Evolutionary conservation across 2,888 invertebrate genomes (phyloP).

Genomic region (Crocallis elinguaria): DNA sequence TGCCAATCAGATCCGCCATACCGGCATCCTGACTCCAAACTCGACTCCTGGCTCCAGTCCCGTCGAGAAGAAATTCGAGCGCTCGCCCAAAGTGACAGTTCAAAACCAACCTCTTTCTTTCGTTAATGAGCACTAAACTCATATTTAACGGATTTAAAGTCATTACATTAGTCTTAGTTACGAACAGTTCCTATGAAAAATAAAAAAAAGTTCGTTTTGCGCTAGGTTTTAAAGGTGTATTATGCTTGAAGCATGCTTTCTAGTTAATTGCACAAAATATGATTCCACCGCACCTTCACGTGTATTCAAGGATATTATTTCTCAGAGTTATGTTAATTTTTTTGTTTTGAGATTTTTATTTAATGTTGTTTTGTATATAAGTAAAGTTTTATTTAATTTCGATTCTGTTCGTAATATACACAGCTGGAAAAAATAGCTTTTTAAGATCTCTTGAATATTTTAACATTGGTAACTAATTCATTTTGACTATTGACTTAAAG

Average conservation of each 20-base stretch:
- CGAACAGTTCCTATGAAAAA: constrained; percentile 68
- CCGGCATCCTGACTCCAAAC: constrained; percentile 17
- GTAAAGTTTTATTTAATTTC: constrained; percentile 22
- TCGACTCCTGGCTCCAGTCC: constrained; percentile 33
- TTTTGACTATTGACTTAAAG: background rate
- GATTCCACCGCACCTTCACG: constrained; percentile 34
- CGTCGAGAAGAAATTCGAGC: constrained; percentile 63
- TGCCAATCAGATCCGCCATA: constrained; percentile 41
- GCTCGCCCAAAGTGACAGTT: constrained; percentile 66
- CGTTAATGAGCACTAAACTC: constrained; percentile 41
- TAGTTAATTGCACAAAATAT: constrained; percentile 36
- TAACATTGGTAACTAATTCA: background rate
- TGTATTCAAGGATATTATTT: constrained; percentile 19
- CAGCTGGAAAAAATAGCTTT: constrained; percentile 18
- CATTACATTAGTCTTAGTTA: constrained; percentile 56
- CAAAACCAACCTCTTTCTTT: constrained; percentile 53
- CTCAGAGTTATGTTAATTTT: constrained; percentile 28
- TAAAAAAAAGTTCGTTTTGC: constrained; percentile 46
- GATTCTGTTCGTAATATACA: constrained; percentile 11
- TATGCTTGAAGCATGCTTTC: constrained; percentile 52
- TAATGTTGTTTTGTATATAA: constrained; percentile 35
- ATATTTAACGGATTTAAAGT: constrained; percentile 64
- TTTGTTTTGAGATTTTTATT: constrained; percentile 38
- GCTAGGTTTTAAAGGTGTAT: constrained; percentile 43
- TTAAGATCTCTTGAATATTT: constrained; percentile 11